A percentile compares a stretch with the other conserved stretches of the same genome.
These are phyloP conservation scores for Hartigia nigra DNA, from an alignment of 2,888 invertebrate genomes.

Conservation along the genomic window DNA sequence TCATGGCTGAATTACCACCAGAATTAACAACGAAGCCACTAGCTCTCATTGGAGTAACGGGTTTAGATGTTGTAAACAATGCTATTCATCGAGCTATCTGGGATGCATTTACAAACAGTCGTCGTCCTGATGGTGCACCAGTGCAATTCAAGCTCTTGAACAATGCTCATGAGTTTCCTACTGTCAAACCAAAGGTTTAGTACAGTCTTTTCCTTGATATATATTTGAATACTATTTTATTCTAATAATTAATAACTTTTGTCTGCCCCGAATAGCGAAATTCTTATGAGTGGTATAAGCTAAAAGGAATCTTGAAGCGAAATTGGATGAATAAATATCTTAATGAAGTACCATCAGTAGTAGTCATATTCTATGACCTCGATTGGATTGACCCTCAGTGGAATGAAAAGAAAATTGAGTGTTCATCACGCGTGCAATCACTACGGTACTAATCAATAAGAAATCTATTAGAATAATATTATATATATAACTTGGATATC, in stretches of 20 bases:
- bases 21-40: slow-evolving; percentile 87
- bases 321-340: slow-evolving; percentile 97
- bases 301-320: slow-evolving; percentile 92
- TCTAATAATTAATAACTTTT: slow-evolving; percentile 11
- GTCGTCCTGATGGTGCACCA: slow-evolving; percentile 83
- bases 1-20: slow-evolving; percentile 76
- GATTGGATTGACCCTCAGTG: slow-evolving; percentile 97
- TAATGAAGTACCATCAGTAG: slow-evolving; percentile 88
- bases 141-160: slow-evolving; percentile 86
- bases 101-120: slow-evolving; percentile 90
- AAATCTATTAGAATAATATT: slow-evolving; percentile 11
- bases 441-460: slow-evolving; percentile 68
- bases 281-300: slow-evolving; percentile 95
- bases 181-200: slow-evolving; percentile 77
- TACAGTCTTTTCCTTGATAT: background rate
- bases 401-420: slow-evolving; percentile 95
- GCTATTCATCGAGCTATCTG: slow-evolving; percentile 91
- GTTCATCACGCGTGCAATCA: slow-evolving; percentile 88
- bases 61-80: slow-evolving; percentile 87
- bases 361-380: slow-evolving; percentile 95
- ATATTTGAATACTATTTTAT: background rate
- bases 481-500: slow-evolving; percentile 22
- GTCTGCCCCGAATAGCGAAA: slow-evolving; percentile 70
- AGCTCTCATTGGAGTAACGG: slow-evolving; percentile 88
- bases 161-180: slow-evolving; percentile 88